Evolutionary conservation across 2,113 vertebrate species (phyloP).

Genomic region (Leptosomus discolor): DNA sequence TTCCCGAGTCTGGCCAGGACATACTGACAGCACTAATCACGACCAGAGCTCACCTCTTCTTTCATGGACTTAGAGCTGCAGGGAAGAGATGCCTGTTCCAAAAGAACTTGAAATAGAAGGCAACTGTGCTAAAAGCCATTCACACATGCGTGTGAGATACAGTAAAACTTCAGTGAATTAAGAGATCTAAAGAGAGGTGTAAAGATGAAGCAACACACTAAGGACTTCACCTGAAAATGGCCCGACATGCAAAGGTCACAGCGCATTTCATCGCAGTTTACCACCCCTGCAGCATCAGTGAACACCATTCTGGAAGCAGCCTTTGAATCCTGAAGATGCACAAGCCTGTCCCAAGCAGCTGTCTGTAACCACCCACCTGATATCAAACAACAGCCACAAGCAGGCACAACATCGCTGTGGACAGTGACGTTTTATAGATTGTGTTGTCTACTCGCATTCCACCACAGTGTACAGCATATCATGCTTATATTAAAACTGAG

Average conservation of each 20-base stretch:
- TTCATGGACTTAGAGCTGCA: neutral
- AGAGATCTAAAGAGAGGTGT: neutral
- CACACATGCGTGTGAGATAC: fast-evolving
- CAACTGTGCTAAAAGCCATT: neutral
- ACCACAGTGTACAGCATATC: neutral
- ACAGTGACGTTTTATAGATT: neutral
- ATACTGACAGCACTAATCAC: neutral
- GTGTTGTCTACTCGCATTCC: neutral
- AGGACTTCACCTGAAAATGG: neutral
- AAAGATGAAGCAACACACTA: neutral
- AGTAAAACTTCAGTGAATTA: neutral
- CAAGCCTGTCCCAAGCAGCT: neutral
- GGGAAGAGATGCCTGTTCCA: neutral
- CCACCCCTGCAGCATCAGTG: neutral
- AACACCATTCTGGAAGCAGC: neutral
- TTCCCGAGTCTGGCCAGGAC: neutral
- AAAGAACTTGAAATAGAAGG: neutral
- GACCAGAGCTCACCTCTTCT: neutral
- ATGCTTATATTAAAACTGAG: neutral
- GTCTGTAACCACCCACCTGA: neutral
- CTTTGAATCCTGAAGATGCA: neutral
- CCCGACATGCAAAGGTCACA: neutral
- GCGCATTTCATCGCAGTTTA: neutral
- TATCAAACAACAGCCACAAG: neutral
- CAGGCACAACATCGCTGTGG: neutral